phyloP scores from a whole-genome alignment of 2,797 vertebrate species.

The Etheostoma perlongum region DNA sequence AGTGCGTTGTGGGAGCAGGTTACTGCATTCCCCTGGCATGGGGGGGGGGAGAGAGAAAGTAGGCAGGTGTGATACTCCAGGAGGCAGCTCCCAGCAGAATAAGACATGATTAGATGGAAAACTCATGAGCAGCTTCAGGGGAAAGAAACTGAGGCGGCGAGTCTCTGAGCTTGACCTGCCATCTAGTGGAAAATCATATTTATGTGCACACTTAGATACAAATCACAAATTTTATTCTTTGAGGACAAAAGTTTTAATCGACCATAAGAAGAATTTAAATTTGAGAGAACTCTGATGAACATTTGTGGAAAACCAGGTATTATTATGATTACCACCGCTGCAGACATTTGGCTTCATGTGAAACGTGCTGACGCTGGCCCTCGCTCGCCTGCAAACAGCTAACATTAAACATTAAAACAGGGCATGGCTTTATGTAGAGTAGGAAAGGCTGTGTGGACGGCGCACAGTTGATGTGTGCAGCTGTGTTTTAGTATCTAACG shows the following conservation, averaged over 20 bases:
- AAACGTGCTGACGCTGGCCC: slow-evolving; percentile 24
- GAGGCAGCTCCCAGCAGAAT: slow-evolving; percentile 76
- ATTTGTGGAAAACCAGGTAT: background rate
- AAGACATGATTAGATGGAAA: slow-evolving; percentile 78
- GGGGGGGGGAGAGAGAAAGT: slow-evolving; percentile 52
- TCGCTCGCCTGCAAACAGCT: background rate
- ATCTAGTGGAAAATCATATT: slow-evolving; percentile 80
- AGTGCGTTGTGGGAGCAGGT: slow-evolving; percentile 75
- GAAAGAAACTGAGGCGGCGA: background rate
- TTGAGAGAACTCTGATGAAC: background rate
- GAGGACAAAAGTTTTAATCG: background rate
- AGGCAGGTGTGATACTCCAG: slow-evolving; percentile 78
- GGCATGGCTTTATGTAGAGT: slow-evolving; percentile 59
- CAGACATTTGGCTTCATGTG: background rate
- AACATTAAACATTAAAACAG: slow-evolving; percentile 58
- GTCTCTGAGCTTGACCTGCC: slow-evolving; percentile 78
- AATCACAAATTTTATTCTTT: background rate
- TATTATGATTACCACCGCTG: background rate
- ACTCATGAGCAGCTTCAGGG: slow-evolving; percentile 59
- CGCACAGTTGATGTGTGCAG: slow-evolving; percentile 31
- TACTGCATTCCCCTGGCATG: slow-evolving; percentile 58
- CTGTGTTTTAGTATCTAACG: background rate
- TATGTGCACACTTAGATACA: slow-evolving; percentile 11
- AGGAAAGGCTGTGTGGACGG: slow-evolving; percentile 56
- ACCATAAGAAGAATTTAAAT: background rate